phyloP scores from a whole-genome alignment of 2,888 invertebrate genomes.

The Sarcophaga variegata region DNA sequence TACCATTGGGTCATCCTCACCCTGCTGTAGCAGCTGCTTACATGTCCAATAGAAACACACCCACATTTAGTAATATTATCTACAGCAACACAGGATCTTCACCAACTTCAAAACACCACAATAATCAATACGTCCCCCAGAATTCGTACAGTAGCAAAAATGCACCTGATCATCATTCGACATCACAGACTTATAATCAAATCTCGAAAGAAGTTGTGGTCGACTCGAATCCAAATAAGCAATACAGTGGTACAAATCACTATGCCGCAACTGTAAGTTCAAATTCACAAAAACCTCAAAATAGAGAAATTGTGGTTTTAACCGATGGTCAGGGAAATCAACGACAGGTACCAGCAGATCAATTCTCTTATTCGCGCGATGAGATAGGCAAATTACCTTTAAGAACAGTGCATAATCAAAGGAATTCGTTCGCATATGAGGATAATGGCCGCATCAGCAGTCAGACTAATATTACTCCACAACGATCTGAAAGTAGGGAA shows the following conservation, averaged over 20 bases:
- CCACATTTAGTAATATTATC: slow-evolving; percentile 58
- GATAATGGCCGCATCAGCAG: slow-evolving; percentile 43
- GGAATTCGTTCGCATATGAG: slow-evolving; percentile 35
- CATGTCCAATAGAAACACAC: slow-evolving; percentile 71
- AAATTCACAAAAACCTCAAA: slow-evolving; percentile 63
- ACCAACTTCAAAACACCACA: slow-evolving; percentile 45
- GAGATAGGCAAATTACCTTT: slow-evolving; percentile 70
- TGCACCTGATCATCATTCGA: slow-evolving; percentile 45
- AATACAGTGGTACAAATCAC: slow-evolving; percentile 62
- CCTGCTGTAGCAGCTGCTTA: slow-evolving; percentile 78
- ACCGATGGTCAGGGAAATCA: slow-evolving; percentile 75
- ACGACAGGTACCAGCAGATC: slow-evolving; percentile 75
- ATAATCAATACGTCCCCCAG: slow-evolving; percentile 65
- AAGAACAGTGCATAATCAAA: slow-evolving; percentile 47
- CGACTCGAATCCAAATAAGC: slow-evolving; percentile 72
- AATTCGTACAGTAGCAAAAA: slow-evolving; percentile 49
- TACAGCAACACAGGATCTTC: slow-evolving; percentile 57
- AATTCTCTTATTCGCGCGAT: slow-evolving; percentile 74
- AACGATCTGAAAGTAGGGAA: slow-evolving; percentile 43
- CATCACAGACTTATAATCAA: slow-evolving; percentile 75
- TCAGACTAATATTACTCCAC: slow-evolving; percentile 47
- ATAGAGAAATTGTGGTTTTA: slow-evolving; percentile 70
- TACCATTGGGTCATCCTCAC: slow-evolving; percentile 78
- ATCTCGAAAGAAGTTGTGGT: slow-evolving; percentile 73
- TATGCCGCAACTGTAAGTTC: slow-evolving; percentile 60